phyloP scores from a whole-genome alignment of 1,140 invertebrate genomes.

The Conus ventricosus region DNA sequence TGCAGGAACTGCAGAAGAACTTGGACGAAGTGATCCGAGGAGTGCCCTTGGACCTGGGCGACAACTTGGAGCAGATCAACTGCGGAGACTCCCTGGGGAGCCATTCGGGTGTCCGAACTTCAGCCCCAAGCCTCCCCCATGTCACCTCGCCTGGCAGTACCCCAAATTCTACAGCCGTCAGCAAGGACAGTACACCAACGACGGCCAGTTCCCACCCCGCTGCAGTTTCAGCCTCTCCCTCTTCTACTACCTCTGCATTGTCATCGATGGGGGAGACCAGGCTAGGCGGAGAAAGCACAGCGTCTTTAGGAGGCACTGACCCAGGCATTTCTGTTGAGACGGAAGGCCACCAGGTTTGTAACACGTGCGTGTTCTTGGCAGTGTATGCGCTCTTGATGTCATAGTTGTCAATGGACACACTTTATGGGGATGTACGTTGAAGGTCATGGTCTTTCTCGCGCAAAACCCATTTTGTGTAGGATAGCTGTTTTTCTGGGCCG shows the following conservation, averaged over 20 bases:
- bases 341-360: background rate
- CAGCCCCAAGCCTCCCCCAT: background rate
- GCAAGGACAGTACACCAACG: background rate
- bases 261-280: background rate
- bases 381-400: too few species aligned
- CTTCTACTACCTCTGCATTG: background rate
- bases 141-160: background rate
- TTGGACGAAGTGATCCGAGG: constrained; percentile 49
- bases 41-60: constrained; percentile 48
- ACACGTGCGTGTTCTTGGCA: too few species aligned
- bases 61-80: constrained; percentile 50
- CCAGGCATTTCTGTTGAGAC: background rate
- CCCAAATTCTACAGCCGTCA: too few species aligned
- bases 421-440: too few species aligned
- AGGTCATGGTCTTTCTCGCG: too few species aligned
- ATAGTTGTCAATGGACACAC: too few species aligned
- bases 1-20: constrained; percentile 48
- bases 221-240: background rate
- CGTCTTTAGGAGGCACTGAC: too few species aligned
- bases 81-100: constrained; percentile 4
- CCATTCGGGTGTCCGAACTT: background rate
- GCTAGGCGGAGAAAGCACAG: background rate
- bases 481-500: too few species aligned
- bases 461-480: too few species aligned
- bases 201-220: background rate